Evolutionary conservation across 2,797 vertebrate genomes (phyloP).

Genomic region (Pseudopleuronectes americanus): DNA sequence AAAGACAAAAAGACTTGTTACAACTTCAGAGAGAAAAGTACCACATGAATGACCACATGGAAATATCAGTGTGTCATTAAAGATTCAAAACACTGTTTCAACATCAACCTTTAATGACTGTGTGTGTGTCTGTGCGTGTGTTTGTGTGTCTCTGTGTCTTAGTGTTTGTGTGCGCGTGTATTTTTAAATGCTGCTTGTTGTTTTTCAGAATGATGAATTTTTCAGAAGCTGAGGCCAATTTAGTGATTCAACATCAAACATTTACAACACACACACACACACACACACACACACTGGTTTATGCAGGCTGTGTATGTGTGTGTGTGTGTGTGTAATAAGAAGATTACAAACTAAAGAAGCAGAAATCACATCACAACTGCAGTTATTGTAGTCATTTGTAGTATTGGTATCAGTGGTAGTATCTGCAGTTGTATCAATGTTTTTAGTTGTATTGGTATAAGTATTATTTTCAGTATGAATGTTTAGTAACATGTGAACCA

Average conservation of each 20-base stretch:
- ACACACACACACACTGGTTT: neutral
- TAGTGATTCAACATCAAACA: conserved; percentile 49
- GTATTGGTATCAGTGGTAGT: neutral
- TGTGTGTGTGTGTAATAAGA: neutral
- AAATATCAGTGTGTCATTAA: too few species aligned
- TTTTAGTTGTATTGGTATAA: neutral
- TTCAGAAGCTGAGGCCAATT: conserved; percentile 38
- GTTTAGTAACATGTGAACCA: neutral
- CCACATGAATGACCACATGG: too few species aligned
- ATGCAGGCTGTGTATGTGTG: too few species aligned
- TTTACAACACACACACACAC: conserved; percentile 28
- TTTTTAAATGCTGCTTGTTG: conserved; percentile 16
- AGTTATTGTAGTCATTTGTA: neutral
- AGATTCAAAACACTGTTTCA: too few species aligned
- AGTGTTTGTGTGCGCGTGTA: neutral
- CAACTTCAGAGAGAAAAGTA: too few species aligned
- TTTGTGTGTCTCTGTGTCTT: neutral
- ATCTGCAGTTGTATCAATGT: neutral
- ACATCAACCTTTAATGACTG: too few species aligned
- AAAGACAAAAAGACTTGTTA: too few species aligned
- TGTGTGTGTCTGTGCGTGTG: neutral
- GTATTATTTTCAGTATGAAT: neutral
- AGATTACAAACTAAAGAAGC: too few species aligned
- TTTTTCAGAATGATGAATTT: conserved; percentile 44
- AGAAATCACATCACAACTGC: too few species aligned